Conservation (phyloP, 2,888 invertebrate species). For the Athrips mouffetella region DNA sequence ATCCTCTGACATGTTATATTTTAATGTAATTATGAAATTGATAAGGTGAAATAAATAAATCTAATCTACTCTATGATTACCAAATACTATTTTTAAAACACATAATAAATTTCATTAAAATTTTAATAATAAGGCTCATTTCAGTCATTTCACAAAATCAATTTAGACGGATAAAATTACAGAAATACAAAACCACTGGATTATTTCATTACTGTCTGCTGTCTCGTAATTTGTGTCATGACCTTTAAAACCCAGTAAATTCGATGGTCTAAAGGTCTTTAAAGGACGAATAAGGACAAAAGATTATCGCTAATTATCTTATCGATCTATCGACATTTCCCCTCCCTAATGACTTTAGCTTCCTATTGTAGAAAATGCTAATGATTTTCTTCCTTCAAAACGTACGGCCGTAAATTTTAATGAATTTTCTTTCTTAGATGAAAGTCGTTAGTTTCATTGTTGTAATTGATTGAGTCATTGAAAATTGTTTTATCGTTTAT, state of each 20-base stretch:
- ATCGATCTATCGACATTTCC: slow-evolving; percentile 26
- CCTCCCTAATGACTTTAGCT: slow-evolving; percentile 44
- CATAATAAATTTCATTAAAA: not conserved
- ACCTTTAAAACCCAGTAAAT: not conserved
- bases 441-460: not conserved
- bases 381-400: slow-evolving; percentile 64
- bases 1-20: too few species aligned
- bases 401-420: slow-evolving; percentile 54
- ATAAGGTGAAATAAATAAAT: too few species aligned
- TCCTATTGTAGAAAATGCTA: slow-evolving; percentile 68
- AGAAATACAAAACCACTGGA: not conserved
- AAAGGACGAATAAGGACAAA: slow-evolving; percentile 9
- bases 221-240: not conserved
- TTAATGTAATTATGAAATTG: too few species aligned
- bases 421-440: slow-evolving; percentile 51
- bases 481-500: too few species aligned
- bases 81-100: not conserved
- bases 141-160: slow-evolving; percentile 1
- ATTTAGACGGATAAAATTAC: not conserved
- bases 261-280: slow-evolving; percentile 16
- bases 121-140: not conserved
- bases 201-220: not conserved
- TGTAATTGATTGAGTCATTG: not conserved
- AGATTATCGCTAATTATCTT: slow-evolving; percentile 13
- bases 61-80: too few species aligned